These are phyloP conservation scores for Clavelina lepadiformis DNA, from an alignment of 23 tunicate species.

Conservation along the genomic window DNA sequence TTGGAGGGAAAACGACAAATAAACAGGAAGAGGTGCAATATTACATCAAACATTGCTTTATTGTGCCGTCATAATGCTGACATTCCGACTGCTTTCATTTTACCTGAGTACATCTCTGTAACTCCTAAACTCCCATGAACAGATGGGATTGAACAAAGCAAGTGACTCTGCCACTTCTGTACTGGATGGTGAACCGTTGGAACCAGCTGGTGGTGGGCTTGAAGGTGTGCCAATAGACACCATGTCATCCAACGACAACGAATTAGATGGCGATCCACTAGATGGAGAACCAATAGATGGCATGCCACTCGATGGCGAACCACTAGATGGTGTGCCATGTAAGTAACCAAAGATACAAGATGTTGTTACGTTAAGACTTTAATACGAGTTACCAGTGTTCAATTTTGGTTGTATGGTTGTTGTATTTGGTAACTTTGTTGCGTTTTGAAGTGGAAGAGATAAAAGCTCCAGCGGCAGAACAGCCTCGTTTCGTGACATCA, in stretches of 20 bases:
- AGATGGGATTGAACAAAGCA: no score
- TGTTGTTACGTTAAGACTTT: no score
- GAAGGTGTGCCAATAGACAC: constrained; percentile 2
- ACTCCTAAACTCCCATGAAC: no score
- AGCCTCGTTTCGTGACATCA: constrained; percentile 73
- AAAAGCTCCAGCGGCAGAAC: constrained; percentile 10
- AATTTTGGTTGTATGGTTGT: neutral
- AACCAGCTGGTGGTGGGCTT: neutral
- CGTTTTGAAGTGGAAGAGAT: neutral
- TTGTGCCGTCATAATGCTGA: no score
- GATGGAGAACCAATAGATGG: constrained; percentile 44
- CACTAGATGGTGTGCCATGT: constrained; percentile 86
- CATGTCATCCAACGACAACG: no score
- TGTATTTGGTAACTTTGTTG: neutral
- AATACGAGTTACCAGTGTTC: neutral
- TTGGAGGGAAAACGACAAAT: constrained; percentile 4
- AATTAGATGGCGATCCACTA: constrained; percentile 42
- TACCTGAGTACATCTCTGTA: no score
- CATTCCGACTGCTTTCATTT: no score
- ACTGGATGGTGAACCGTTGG: constrained; percentile 13
- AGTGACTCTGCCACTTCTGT: no score
- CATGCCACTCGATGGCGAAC: constrained; percentile 81
- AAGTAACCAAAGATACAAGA: no score
- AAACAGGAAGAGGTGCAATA: constrained; percentile 20
- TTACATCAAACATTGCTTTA: no score